phyloP scores from a whole-genome alignment of 2,113 vertebrate species.

The Oplegnathus fasciatus region DNA sequence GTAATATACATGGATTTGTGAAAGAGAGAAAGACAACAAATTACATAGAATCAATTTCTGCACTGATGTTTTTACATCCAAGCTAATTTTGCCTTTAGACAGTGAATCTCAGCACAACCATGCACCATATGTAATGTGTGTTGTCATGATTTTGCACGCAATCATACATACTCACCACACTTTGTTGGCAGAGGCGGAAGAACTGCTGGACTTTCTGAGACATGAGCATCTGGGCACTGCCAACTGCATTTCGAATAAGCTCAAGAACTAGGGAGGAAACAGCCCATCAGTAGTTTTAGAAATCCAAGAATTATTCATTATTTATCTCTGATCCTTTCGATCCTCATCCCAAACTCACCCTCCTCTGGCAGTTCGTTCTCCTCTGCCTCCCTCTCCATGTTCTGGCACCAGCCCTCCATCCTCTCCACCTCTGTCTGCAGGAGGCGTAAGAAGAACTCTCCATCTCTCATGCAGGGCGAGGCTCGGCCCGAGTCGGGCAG shows the following conservation, averaged over 20 bases:
- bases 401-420: conserved; percentile 99
- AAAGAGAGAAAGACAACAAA: background rate
- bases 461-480: conserved; percentile 94
- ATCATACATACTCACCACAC: conserved; percentile 88
- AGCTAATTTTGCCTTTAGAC: conserved; percentile 8
- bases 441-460: conserved; percentile 96
- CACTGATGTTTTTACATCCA: background rate
- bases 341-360: conserved; percentile 85
- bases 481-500: conserved; percentile 95
- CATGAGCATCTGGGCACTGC: conserved; percentile 97
- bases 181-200: conserved; percentile 98
- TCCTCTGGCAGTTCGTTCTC: conserved; percentile 96
- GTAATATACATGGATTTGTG: background rate
- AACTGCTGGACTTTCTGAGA: conserved; percentile 99
- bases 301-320: conserved; percentile 12
- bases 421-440: conserved; percentile 96
- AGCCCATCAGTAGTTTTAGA: conserved; percentile 18
- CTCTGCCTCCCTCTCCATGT: conserved; percentile 96
- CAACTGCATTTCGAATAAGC: conserved; percentile 95
- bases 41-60: background rate
- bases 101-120: conserved; percentile 2
- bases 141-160: conserved; percentile 41
- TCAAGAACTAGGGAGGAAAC: conserved; percentile 88
- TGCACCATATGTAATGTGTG: conserved; percentile 22
- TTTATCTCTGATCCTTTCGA: background rate